Percentiles rank a stretch among this genome's conserved stretches.
These are phyloP conservation scores for Muschampia staudingeri DNA, from an alignment of 2,888 invertebrate species.

Conservation along the genomic window DNA sequence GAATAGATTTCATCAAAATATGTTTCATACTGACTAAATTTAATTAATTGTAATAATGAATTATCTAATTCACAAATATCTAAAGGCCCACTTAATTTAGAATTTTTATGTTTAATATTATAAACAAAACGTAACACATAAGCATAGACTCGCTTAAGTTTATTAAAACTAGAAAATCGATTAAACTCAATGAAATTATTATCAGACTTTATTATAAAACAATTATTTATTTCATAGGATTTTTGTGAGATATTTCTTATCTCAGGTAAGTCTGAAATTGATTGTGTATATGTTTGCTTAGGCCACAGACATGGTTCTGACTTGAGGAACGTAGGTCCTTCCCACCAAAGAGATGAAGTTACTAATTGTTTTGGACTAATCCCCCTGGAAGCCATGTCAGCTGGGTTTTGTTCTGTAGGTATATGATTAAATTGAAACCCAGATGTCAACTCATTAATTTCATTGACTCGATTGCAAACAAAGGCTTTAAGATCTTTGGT, in stretches of 20 bases:
- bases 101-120: not conserved
- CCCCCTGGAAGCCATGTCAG: conserved; percentile 27
- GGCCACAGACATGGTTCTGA: not conserved
- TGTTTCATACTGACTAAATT: not conserved
- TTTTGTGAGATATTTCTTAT: not conserved
- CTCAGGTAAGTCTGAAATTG: not conserved
- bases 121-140: not conserved
- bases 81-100: conserved; percentile 3
- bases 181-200: not conserved
- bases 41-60: conserved; percentile 1
- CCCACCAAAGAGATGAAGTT: not conserved
- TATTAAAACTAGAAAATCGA: not conserved
- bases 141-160: not conserved
- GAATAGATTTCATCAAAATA: not conserved
- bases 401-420: conserved; percentile 32
- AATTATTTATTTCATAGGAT: not conserved
- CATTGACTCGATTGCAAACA: conserved; percentile 45
- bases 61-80: conserved; percentile 5
- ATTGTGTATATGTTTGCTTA: not conserved
- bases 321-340: conserved; percentile 4
- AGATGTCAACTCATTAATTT: conserved; percentile 40
- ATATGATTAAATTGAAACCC: conserved; percentile 27
- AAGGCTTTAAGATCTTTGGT: conserved; percentile 40
- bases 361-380: not conserved
- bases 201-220: not conserved